Evolutionary conservation across 2,113 vertebrate genomes (phyloP), one percentile per base, ranked within the genome.

Genomic region (Cyprinodon tularosa): DNA sequence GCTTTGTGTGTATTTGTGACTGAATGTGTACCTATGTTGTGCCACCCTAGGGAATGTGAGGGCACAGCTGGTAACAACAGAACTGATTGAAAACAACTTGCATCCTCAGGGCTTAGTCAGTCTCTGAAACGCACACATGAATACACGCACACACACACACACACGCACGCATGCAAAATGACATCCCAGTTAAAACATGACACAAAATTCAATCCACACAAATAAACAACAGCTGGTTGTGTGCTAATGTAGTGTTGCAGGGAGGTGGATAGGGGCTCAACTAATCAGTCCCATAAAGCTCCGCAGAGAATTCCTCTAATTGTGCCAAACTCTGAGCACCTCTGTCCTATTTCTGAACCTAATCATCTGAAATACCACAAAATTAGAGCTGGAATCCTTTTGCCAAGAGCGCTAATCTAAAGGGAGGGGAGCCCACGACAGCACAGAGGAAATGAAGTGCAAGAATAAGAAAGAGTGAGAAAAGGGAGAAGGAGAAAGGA

Each of bases 1-100:
- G 73, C 68, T 74, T 65, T 77, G 68, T 83, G 81, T 44, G 39
- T 77, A 80, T 74, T 69, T 38, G 72, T 29, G 66, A 70, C 40
- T 73, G 76, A 78, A 82, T 81, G 86, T 86, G 73, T 73, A 77
- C 72, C 82, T 77, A 84, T 75, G 84, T 69, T 81, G 84, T 86
- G 78, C 74, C 68, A 88, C 88, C 79, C 83, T 68, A 40, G 89
- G 86, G 84, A 89, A 77, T 78, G 84, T 67, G 68, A 88, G 87
- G 81, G 86, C 89, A 91, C 91, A 92, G 92, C 92, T 92, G 90
- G 91, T 92, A 92, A 88, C 87, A 87, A 89, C 89, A 86, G 89
- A 87, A 80, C 81, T 91, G 90, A 91, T 88, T 91, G 92, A 93
- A 91, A 92, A 91, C 90, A 92, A 90, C 86, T 90, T 68, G 64